Evolutionary conservation across 2,888 invertebrate genomes (phyloP), one percentile per base, ranked within the genome.

Genomic region (Furcula furcula): DNA sequence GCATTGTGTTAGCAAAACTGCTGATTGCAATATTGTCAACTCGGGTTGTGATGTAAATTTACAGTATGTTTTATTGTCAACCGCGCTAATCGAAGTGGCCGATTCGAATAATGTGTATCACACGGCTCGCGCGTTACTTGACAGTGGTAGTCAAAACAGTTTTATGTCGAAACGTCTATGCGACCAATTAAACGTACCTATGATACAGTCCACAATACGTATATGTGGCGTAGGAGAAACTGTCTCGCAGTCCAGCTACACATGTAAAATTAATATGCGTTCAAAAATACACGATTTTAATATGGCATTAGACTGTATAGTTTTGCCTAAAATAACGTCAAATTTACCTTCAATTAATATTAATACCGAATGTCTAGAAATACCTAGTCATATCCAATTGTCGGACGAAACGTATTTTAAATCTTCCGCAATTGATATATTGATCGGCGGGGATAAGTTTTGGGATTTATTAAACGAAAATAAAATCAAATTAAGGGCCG

Each of bases 141-240:
- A 33, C 13, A 33, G 21, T 11, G 33, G 33, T 7, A 33, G 33
- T 21, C 27, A 27, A 11, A 13, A 9, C 11, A 7, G 28, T 28
- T 34, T 34, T 18, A 34, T 34, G 6, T 10, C 28, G 9, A 21
- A 34, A 34, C 20, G n/a, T 7, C 20, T 34, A 22, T 27, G n/a
- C 7, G 15, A 21, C 9, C 14, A 12, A 11, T 28, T 34, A 21
- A 34, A 34, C 5, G 7, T 22, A 15, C 15, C 31, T 4, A 7
- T 9, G 10, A 15, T 22, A 31, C 31, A 31, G 31, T 31, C 31
- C 31, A 14, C 28, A 13, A 7, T 33, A 18, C 32, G 11, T n/a
- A 9, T 26, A 7, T 12, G 9, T 15, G 26, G 32, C 9, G 28
- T 33, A 4, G 28, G 21, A 6, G 6, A 23, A 15, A 7, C 14